Conservation (phyloP, 23 tunicate species). For the Trididemnum miniatum region DNA sequence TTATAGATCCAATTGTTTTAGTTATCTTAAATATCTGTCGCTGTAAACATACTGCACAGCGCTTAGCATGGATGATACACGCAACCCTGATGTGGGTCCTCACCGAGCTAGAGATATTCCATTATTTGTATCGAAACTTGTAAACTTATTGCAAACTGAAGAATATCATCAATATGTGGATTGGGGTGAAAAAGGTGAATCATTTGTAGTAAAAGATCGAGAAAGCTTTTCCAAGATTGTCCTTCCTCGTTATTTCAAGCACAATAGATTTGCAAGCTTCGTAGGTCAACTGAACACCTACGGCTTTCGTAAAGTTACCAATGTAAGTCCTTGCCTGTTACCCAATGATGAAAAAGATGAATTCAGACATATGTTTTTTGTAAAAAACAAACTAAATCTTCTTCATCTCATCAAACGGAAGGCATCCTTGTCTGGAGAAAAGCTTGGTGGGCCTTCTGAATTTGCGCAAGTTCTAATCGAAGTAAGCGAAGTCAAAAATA, state of each 20-base stretch:
- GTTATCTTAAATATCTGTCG: no score
- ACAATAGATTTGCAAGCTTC: conserved; percentile 95
- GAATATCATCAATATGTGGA: conserved; percentile 51
- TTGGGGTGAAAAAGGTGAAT: conserved; percentile 82
- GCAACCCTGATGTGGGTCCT: no score
- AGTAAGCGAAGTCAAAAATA: conserved; percentile 47
- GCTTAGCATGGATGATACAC: no score
- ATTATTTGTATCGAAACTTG: conserved; percentile 60
- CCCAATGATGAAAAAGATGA: conserved; percentile 40
- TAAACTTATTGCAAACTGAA: conserved; percentile 57
- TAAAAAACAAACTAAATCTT: conserved; percentile 32
- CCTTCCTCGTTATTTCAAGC: conserved; percentile 87
- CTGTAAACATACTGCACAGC: no score
- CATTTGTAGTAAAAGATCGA: conserved; percentile 77
- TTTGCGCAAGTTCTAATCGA: conserved; percentile 60
- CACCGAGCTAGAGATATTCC: no score
- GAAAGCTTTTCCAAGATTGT: conserved; percentile 73
- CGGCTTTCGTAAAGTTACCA: conserved; percentile 83
- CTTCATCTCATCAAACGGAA: conserved; percentile 70
- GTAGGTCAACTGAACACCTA: conserved; percentile 91
- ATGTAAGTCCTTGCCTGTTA: conserved; percentile 38
- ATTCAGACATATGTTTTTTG: conserved; percentile 72
- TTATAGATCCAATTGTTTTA: no score
- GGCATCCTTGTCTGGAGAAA: conserved; percentile 16
- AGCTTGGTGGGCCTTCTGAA: conserved; percentile 29